These are phyloP conservation scores for Antheraea yamamai DNA, from an alignment of 2,888 invertebrate genomes.

Conservation along the genomic window DNA sequence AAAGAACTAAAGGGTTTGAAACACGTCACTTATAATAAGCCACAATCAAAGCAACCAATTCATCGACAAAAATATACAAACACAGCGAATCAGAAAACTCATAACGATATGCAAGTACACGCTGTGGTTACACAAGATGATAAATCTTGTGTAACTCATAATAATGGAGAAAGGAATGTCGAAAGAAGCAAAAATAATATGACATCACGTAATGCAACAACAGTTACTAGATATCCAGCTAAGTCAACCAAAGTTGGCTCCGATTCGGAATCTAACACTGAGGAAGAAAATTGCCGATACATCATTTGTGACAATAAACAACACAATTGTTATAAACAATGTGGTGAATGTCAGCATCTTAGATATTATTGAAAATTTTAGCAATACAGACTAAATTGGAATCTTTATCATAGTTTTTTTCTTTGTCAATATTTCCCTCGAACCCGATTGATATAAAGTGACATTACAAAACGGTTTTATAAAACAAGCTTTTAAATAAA, in stretches of 20 bases:
- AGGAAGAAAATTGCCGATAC: constrained; percentile 5
- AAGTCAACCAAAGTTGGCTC: constrained; percentile 41
- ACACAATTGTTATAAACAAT: constrained; percentile 20
- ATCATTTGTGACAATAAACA: constrained; percentile 2
- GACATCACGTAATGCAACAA: constrained; percentile 34
- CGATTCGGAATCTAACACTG: constrained; percentile 6
- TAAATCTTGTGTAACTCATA: constrained; percentile 20
- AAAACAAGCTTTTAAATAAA: too few relatives aligned
- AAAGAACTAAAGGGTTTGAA: constrained; percentile 47
- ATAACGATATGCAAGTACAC: constrained; percentile 34
- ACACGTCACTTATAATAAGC: constrained; percentile 23
- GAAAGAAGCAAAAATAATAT: constrained; percentile 13
- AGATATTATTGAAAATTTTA: constrained; percentile 1
- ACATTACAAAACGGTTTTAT: too few relatives aligned
- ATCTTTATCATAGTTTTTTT: neutral
- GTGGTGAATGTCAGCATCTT: constrained; percentile 16
- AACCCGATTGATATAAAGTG: too few relatives aligned
- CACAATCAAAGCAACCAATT: constrained; percentile 16
- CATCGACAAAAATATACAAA: constrained; percentile 22
- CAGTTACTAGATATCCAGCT: constrained; percentile 44
- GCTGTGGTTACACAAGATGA: constrained; percentile 28
- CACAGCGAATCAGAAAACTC: constrained; percentile 24
- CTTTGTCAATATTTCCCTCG: neutral
- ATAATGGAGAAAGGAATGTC: constrained; percentile 20
- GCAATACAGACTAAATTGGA: neutral